Conservation (phyloP, 2,113 vertebrate species). For the Sinocyclocheilus grahami region DNA sequence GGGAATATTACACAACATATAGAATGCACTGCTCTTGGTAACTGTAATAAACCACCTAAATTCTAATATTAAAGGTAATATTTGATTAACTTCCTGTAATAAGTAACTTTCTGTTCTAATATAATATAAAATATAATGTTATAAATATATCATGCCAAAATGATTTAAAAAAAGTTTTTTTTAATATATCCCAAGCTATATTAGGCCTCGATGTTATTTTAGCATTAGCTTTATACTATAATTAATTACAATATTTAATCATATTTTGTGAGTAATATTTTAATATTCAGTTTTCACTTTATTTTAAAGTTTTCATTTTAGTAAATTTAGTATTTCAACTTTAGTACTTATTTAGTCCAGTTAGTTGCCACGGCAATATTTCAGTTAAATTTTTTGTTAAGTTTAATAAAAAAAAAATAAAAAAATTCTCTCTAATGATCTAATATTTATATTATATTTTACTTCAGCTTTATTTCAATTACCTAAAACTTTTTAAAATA, state of each 20-base stretch:
- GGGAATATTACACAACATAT: not conserved
- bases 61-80: not conserved
- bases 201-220: not conserved
- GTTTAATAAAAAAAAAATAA: no score
- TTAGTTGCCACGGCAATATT: not conserved
- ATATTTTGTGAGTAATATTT: no score
- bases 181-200: not conserved
- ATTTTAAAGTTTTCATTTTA: not conserved
- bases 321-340: not conserved
- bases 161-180: not conserved
- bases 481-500: not conserved
- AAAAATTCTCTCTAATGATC: not conserved
- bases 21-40: not conserved
- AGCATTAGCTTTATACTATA: not conserved
- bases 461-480: not conserved
- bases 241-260: no score
- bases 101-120: not conserved
- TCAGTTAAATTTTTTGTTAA: not conserved
- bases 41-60: not conserved
- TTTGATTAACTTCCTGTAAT: not conserved
- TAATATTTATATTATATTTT: not conserved
- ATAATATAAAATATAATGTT: not conserved
- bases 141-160: not conserved
- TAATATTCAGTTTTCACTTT: no score
- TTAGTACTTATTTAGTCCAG: not conserved